Conservation (phyloP, 2,113 vertebrate genomes). For the Xerus inauris region DNA sequence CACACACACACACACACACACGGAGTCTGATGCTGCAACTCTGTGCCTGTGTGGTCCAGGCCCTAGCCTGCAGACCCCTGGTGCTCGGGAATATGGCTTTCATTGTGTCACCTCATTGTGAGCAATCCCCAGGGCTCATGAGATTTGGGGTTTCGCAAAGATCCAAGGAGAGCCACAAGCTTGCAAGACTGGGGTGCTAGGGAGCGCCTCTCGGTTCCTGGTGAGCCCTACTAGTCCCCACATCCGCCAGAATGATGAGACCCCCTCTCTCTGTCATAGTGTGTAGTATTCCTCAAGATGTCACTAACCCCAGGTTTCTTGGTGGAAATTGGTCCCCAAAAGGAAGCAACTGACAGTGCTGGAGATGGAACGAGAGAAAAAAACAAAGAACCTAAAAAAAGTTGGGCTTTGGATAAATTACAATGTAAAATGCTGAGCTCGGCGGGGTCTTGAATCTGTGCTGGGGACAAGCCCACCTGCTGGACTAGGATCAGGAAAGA, state of each 20-base stretch:
- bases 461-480: background rate
- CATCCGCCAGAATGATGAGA: background rate
- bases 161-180: background rate
- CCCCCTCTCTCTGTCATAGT: background rate
- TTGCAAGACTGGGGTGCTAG: rapidly evolving
- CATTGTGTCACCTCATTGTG: rapidly evolving
- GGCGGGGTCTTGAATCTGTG: background rate
- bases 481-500: background rate
- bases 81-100: background rate
- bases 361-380: background rate
- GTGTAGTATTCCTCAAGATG: background rate
- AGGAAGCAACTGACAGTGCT: background rate
- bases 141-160: background rate
- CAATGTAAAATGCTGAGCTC: background rate
- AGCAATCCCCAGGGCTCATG: background rate
- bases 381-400: background rate
- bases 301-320: background rate
- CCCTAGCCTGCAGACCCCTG: background rate
- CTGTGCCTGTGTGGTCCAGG: rapidly evolving
- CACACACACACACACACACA: rapidly evolving
- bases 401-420: background rate
- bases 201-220: rapidly evolving
- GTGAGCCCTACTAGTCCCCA: background rate
- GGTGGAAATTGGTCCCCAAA: background rate
- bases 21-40: rapidly evolving